phyloP scores from a whole-genome alignment of 2,888 invertebrate species.

The Phania funesta region DNA sequence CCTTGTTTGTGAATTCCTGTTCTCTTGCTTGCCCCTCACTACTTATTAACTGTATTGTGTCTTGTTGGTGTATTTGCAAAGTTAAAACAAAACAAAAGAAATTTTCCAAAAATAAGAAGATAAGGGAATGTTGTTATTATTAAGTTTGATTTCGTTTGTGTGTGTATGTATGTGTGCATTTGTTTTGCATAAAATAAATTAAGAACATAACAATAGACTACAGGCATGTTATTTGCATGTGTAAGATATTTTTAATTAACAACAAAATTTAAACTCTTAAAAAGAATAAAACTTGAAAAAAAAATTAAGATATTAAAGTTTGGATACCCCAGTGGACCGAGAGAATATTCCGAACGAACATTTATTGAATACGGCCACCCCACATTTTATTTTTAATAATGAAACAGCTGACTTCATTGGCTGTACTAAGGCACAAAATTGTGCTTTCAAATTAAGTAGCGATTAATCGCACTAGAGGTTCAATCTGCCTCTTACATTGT shows the following conservation, averaged over 20 bases:
- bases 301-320: background rate
- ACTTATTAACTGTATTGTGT: constrained; percentile 33
- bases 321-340: too few relatives aligned
- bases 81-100: constrained; percentile 17
- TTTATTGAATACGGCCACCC: too few relatives aligned
- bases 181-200: constrained; percentile 42
- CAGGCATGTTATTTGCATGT: constrained; percentile 61
- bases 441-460: too few relatives aligned
- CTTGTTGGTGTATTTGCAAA: constrained; percentile 26
- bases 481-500: too few relatives aligned
- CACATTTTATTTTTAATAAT: too few relatives aligned
- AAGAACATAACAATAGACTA: constrained; percentile 34
- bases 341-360: too few relatives aligned
- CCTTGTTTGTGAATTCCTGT: constrained; percentile 9
- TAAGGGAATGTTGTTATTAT: constrained; percentile 33
- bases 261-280: background rate
- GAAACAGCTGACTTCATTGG: too few relatives aligned
- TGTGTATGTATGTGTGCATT: constrained; percentile 16
- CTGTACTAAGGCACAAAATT: too few relatives aligned
- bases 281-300: background rate
- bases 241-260: constrained; percentile 51
- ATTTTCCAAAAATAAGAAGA: background rate
- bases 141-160: constrained; percentile 37
- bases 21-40: constrained; percentile 13
- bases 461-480: too few relatives aligned